Conservation (phyloP, 2,113 vertebrate species). For the Hippopotamus amphibius region DNA sequence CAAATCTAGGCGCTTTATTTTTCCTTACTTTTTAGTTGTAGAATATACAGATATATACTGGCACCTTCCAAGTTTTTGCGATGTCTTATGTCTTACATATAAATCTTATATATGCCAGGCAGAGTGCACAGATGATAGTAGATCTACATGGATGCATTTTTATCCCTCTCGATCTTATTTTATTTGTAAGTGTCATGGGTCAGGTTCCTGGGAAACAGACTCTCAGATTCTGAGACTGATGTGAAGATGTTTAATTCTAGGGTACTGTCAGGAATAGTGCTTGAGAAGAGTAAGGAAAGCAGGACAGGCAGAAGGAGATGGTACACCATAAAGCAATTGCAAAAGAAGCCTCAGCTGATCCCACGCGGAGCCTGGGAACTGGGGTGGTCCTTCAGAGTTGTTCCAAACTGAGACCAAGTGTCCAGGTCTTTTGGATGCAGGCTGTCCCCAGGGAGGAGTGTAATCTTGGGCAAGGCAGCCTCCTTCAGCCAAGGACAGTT, state of each 20-base stretch:
- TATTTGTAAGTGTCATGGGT: neutral
- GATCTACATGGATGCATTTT: neutral
- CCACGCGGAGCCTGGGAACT: neutral
- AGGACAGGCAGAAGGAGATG: neutral
- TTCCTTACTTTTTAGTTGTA: neutral
- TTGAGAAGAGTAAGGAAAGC: neutral
- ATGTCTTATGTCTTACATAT: neutral
- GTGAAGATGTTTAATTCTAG: neutral
- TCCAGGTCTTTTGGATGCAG: neutral
- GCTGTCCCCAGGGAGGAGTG: neutral
- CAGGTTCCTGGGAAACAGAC: neutral
- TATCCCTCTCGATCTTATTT: neutral
- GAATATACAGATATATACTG: neutral
- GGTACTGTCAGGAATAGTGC: neutral
- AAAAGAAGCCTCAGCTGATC: neutral
- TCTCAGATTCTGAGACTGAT: neutral
- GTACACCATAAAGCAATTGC: fast-evolving
- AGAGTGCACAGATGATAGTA: neutral
- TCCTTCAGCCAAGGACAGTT: neutral
- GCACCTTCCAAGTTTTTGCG: neutral
- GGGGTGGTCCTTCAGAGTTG: neutral
- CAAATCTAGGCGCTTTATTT: neutral
- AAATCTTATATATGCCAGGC: neutral
- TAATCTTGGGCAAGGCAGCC: neutral
- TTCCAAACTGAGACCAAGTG: neutral